These are phyloP conservation scores for Heloderma charlesbogerti DNA, from an alignment of 2,113 vertebrate genomes.

Conservation along the genomic window DNA sequence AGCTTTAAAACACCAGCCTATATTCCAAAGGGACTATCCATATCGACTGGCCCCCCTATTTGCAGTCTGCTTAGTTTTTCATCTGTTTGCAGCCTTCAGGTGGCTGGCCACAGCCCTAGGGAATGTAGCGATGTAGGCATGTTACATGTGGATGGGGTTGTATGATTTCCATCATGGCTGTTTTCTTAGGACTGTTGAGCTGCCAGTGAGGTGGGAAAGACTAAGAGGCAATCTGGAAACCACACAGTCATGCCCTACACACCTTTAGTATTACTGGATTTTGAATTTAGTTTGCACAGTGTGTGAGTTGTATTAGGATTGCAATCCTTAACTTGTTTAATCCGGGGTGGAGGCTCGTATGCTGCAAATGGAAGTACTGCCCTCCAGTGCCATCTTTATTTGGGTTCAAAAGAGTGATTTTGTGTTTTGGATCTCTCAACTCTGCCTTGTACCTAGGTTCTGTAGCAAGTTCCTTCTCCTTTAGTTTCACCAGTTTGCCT, in stretches of 20 bases:
- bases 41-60: no score
- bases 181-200: neutral
- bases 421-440: no score
- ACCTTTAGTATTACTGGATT: neutral
- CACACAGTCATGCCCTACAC: neutral
- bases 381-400: no score
- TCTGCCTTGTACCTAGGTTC: no score
- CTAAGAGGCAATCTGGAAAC: neutral
- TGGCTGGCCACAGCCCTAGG: neutral
- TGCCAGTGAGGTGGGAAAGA: neutral
- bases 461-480: no score
- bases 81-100: neutral
- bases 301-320: neutral
- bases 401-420: no score
- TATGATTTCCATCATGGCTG: neutral
- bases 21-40: neutral
- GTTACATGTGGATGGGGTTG: neutral
- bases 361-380: no score
- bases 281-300: neutral
- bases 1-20: constrained; percentile 25
- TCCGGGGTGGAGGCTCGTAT: no score
- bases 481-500: no score
- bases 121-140: neutral
- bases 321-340: neutral
- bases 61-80: neutral